phyloP scores from a whole-genome alignment of 2,888 invertebrate genomes.

The Stenolophus ochropezus region DNA sequence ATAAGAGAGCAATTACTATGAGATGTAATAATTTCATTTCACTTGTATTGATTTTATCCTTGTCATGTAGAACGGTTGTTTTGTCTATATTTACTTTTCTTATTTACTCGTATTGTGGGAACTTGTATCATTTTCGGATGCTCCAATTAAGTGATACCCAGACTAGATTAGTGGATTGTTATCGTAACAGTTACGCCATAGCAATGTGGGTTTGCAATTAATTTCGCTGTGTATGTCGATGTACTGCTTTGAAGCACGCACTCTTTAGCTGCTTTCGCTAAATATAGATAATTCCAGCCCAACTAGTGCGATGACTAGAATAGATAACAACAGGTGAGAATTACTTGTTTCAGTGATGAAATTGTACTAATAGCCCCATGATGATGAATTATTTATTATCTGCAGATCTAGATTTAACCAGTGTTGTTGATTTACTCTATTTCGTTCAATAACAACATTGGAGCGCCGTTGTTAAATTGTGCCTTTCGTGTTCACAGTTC shows the following conservation, averaged over 20 bases:
- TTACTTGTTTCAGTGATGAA: constrained; percentile 2
- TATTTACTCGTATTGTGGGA: neutral
- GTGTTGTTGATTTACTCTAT: neutral
- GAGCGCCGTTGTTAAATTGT: no score
- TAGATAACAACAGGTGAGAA: constrained; percentile 32
- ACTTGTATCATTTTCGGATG: neutral
- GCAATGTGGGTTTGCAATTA: constrained; percentile 33
- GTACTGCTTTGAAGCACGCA: constrained; percentile 46
- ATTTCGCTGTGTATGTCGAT: constrained; percentile 23
- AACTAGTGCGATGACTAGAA: constrained; percentile 4
- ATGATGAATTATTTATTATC: neutral
- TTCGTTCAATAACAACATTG: no score
- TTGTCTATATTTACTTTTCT: neutral
- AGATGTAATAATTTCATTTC: no score
- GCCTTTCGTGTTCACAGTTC: no score
- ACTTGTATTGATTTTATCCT: no score
- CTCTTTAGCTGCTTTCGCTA: constrained; percentile 25
- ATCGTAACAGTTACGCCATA: constrained; percentile 42
- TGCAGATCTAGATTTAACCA: neutral
- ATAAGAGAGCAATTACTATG: no score
- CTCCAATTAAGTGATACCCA: constrained; percentile 7
- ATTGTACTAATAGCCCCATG: neutral
- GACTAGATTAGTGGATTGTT: constrained; percentile 21
- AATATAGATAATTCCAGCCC: constrained; percentile 16
- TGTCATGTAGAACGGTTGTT: no score